These are phyloP conservation scores for Linnaemya vulpina DNA, from an alignment of 2,888 invertebrate species.

Conservation along the genomic window DNA sequence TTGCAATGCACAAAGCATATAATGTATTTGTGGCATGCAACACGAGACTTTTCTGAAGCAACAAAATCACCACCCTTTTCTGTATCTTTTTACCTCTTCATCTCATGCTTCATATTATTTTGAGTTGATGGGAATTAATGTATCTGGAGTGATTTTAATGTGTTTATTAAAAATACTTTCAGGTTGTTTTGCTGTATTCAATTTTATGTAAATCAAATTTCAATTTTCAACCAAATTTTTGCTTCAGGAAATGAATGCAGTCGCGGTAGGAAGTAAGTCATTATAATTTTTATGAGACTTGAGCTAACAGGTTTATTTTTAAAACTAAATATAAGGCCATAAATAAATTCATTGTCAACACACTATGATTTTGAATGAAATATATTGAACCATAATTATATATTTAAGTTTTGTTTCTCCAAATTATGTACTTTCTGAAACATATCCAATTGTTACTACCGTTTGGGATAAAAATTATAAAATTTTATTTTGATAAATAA, in stretches of 20 bases:
- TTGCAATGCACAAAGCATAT: constrained; percentile 46
- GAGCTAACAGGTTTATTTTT: not conserved
- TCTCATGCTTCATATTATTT: constrained; percentile 30
- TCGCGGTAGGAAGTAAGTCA: constrained; percentile 62
- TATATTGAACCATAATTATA: no score
- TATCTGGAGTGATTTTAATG: constrained; percentile 45
- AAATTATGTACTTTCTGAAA: no score
- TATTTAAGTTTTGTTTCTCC: no score
- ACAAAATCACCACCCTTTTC: constrained; percentile 51
- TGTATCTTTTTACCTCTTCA: constrained; percentile 11
- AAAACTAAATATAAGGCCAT: constrained; percentile 50
- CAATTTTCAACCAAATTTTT: constrained; percentile 52
- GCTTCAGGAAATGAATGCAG: constrained; percentile 66
- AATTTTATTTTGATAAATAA: no score
- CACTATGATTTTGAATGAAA: constrained; percentile 20
- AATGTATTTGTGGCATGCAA: constrained; percentile 59
- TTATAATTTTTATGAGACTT: constrained; percentile 33
- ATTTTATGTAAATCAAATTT: constrained; percentile 70
- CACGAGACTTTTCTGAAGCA: constrained; percentile 45
- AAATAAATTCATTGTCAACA: constrained; percentile 1
- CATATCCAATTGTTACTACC: no score
- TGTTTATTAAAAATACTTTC: constrained; percentile 4
- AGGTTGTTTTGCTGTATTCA: constrained; percentile 46
- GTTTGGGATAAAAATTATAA: no score
- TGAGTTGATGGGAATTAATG: constrained; percentile 64